Percentiles rank a stretch among this genome's conserved stretches.
Conservation (phyloP, 2,113 vertebrate species). For the Heteronetta atricapilla region DNA sequence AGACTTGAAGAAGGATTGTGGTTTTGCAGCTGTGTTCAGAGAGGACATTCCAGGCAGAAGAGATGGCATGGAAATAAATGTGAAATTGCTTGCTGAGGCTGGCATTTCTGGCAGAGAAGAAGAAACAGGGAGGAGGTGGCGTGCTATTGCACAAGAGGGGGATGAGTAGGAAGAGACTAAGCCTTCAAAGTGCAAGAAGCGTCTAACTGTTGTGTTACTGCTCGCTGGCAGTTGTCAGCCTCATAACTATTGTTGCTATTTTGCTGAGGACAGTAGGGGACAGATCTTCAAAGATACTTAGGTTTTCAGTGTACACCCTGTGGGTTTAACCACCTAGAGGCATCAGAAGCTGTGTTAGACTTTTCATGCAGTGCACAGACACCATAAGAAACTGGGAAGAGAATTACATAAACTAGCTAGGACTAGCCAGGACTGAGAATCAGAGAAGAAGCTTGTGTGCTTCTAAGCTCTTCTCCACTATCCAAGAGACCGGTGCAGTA, state of each 20-base stretch:
- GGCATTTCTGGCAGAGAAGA: constrained; percentile 6
- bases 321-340: background rate
- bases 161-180: background rate
- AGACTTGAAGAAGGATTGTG: background rate
- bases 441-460: background rate
- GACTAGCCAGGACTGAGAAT: background rate
- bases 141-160: background rate
- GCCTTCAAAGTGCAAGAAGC: background rate
- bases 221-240: background rate
- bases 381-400: background rate
- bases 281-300: background rate
- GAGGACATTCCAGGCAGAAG: background rate
- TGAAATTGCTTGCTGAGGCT: background rate
- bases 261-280: background rate
- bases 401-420: background rate
- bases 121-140: background rate
- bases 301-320: background rate
- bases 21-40: constrained; percentile 26
- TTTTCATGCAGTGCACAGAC: background rate
- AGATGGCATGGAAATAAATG: background rate
- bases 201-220: background rate
- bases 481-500: background rate
- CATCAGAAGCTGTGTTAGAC: background rate
- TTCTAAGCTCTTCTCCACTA: background rate
- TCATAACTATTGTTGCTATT: background rate